Conservation (phyloP, 2,888 invertebrate genomes). For the Tribolium freemani region DNA sequence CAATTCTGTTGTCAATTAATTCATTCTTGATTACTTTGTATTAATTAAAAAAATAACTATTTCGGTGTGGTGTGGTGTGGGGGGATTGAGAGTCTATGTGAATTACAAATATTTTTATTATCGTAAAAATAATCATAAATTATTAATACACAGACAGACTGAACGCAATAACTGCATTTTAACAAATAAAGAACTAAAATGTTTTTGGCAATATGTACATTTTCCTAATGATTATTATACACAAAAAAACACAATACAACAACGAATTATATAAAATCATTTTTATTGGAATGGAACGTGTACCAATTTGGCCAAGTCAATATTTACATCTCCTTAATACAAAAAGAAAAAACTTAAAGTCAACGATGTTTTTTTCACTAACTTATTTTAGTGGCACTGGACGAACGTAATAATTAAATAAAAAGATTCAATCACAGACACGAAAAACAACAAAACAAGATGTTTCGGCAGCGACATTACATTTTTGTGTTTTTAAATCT, state of each 20-base stretch:
- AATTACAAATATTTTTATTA: conserved; percentile 67
- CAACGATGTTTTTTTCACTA: conserved; percentile 32
- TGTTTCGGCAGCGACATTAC: conserved; percentile 49
- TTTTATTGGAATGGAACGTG: conserved; percentile 64
- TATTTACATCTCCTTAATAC: conserved; percentile 47
- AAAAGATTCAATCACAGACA: conserved; percentile 54
- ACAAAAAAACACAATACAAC: conserved; percentile 66
- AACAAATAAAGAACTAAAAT: conserved; percentile 65
- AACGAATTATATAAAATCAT: conserved; percentile 63
- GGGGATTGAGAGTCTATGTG: not conserved
- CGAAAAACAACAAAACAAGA: conserved; percentile 46
- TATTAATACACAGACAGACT: conserved; percentile 66
- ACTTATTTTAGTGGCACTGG: conserved; percentile 46
- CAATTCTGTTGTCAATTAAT: too few species aligned
- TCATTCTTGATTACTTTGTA: too few species aligned
- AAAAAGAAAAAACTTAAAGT: conserved; percentile 40
- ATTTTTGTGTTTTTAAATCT: conserved; percentile 44
- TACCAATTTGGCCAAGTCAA: conserved; percentile 55
- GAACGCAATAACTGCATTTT: conserved; percentile 62
- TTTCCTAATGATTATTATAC: conserved; percentile 60
- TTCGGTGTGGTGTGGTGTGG: too few species aligned
- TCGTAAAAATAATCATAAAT: conserved; percentile 69
- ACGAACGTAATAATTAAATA: conserved; percentile 51
- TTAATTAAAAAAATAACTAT: too few species aligned
- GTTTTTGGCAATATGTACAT: conserved; percentile 68